These are phyloP conservation scores for Holacanthella duospinosa DNA, from an alignment of 2,888 invertebrate species.

Conservation along the genomic window DNA sequence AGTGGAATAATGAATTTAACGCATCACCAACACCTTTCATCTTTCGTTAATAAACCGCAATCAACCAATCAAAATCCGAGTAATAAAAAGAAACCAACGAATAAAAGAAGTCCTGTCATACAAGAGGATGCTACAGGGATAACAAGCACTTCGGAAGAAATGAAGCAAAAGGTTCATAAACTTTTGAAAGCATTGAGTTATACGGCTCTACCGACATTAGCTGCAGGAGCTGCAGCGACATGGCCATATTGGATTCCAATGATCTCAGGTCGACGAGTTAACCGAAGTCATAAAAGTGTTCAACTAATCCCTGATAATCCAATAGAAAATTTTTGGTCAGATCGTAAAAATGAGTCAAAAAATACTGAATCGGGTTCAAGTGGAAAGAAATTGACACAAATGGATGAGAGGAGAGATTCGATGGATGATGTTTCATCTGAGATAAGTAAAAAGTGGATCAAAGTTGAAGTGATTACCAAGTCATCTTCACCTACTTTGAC, in stretches of 20 bases:
- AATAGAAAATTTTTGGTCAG: no score
- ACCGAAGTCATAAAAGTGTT: neutral
- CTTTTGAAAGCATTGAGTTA: slow-evolving; percentile 35
- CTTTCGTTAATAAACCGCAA: neutral
- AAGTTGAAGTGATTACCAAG: slow-evolving; percentile 36
- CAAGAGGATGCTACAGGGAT: neutral
- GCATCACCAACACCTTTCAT: neutral
- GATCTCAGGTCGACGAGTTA: no score
- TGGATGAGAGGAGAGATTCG: neutral
- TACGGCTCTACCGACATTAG: slow-evolving; percentile 35
- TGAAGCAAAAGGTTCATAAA: slow-evolving; percentile 6
- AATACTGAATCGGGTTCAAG: neutral
- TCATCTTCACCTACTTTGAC: slow-evolving; percentile 17
- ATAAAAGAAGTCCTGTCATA: neutral
- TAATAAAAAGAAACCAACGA: neutral
- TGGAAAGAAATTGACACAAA: no score
- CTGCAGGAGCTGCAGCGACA: slow-evolving; percentile 36
- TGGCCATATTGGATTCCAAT: slow-evolving; percentile 37
- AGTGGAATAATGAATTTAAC: neutral
- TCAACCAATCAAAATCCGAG: neutral
- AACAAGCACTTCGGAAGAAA: neutral
- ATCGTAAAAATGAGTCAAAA: neutral
- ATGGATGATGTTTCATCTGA: neutral
- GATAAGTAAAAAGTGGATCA: slow-evolving; percentile 35
- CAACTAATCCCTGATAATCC: neutral